Evolutionary conservation across 92 coral and sea anemone genomes (phyloP).

Genomic region (Actinernus sp.): DNA sequence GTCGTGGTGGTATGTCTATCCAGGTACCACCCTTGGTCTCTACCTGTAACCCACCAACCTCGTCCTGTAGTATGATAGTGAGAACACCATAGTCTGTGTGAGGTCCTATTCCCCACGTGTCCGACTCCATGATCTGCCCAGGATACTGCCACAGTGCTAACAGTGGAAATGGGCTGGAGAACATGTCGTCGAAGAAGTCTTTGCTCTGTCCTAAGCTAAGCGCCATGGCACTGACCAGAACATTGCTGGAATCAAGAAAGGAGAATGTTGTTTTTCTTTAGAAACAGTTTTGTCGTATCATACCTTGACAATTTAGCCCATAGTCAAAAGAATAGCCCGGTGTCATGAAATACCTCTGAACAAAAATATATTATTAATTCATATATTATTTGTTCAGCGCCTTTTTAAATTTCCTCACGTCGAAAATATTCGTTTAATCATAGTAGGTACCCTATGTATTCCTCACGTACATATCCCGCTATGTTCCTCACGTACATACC

Average conservation of each 20-base stretch:
- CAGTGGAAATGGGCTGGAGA: conserved; percentile 44
- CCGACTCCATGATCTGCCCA: conserved; percentile 52
- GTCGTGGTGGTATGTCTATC: conserved; percentile 70
- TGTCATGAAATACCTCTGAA: too few relatives aligned
- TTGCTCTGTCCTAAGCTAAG: conserved; percentile 37
- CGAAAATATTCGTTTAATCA: too few relatives aligned
- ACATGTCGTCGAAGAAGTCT: conserved; percentile 31
- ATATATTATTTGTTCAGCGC: too few relatives aligned
- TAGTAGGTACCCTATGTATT: too few relatives aligned
- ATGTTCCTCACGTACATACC: not conserved
- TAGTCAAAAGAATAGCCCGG: too few relatives aligned
- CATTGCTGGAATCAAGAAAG: conserved; percentile 13
- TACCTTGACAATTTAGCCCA: too few relatives aligned
- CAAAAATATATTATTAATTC: too few relatives aligned
- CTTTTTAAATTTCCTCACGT: too few relatives aligned
- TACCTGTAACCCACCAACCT: conserved; percentile 83
- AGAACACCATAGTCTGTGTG: conserved; percentile 87
- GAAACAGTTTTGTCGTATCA: not conserved
- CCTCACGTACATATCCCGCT: not conserved
- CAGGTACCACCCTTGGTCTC: conserved; percentile 66
- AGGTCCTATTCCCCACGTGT: conserved; percentile 84
- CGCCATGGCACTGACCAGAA: conserved; percentile 54
- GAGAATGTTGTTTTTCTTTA: not conserved
- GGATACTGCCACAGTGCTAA: conserved; percentile 89
- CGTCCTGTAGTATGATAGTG: conserved; percentile 81